phyloP scores from a whole-genome alignment of 2,888 invertebrate species.

The Charanyca ferruginea region DNA sequence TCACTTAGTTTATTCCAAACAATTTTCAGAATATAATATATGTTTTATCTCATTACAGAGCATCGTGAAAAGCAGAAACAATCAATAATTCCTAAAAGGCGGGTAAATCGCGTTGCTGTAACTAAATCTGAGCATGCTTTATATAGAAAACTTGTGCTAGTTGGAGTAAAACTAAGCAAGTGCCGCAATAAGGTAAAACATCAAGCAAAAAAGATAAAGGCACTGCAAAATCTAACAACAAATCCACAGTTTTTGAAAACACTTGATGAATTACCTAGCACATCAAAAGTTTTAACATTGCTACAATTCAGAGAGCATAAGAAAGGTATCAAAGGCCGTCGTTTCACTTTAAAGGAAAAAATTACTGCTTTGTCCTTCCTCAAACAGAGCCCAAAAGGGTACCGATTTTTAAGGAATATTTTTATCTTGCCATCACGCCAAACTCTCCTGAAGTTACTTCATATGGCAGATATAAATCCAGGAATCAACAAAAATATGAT shows the following conservation, averaged over 20 bases:
- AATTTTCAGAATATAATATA: background rate
- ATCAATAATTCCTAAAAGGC: background rate
- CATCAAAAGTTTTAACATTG: no score
- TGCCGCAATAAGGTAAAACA: slow-evolving; percentile 23
- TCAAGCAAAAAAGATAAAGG: slow-evolving; percentile 7
- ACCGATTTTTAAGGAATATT: slow-evolving; percentile 6
- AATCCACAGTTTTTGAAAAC: no score
- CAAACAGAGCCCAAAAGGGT: slow-evolving; percentile 2
- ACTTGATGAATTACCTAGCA: no score
- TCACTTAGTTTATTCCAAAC: background rate
- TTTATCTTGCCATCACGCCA: slow-evolving; percentile 7
- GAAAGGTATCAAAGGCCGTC: no score
- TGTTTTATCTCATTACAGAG: background rate
- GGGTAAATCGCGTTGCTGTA: slow-evolving; percentile 6
- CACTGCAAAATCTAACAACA: no score
- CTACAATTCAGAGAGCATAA: no score
- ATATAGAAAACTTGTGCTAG: slow-evolving; percentile 10
- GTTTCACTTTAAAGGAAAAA: background rate
- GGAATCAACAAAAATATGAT: slow-evolving; percentile 22
- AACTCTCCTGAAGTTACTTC: slow-evolving; percentile 6
- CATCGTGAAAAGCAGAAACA: no score
- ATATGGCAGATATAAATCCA: slow-evolving; percentile 20
- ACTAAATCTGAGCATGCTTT: slow-evolving; percentile 15
- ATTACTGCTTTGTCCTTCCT: background rate
- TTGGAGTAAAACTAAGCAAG: slow-evolving; percentile 14